Base-by-base conservation (phyloP, 1,140 invertebrate genomes). In the Onthophagus taurus region DNA sequence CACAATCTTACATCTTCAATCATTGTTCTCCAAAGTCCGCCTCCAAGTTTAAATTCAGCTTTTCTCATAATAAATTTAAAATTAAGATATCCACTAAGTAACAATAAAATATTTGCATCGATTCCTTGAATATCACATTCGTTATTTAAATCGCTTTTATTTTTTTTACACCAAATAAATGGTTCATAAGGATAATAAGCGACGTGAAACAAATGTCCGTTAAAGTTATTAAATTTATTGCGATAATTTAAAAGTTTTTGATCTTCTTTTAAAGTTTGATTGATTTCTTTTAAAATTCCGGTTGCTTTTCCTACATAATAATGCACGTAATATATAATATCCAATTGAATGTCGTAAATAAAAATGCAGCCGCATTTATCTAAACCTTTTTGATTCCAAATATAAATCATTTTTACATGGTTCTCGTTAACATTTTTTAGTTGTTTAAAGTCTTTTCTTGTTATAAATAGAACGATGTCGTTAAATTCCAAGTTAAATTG, bases 131-230 rank as follows among this genome's bases (percentile, higher is more conserved):
- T 21, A 12, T 37, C 17, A 23, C 35, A 37, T 21, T 21, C 35
- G 35, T 37, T 21, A 9, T 21, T 21, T 12, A 37, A 21, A 8
- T 37, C 18, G 35, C 35, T 37, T 18, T 21, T 21, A 37, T 37
- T 21, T 37, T n/a, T 37, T 4, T 37, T 21, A n/a, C 39, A 19
- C 47, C 47, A 48, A 17, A 48, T 44, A 26, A 39, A 48, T 1
- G 47, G 47, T 2, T 24, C 17, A 31, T 39, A 48, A 4, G 34
- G 33, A 17, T 29, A 29, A 36, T 48, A 48, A 12, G 42, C 42
- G 8, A 48, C 36, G 21, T 39, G 19, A 31, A 48, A 48, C n/a
- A 34, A 12, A 23, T 48, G 47, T 9, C 47, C 42, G 18, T 48
- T 48, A 20, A 48, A 48, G 38, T 48, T 17, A 16, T 8, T 17